A percentile compares a stretch with the other conserved stretches of the same genome.
Conservation (phyloP, 23 tunicate species). For the Diplosoma virens region DNA sequence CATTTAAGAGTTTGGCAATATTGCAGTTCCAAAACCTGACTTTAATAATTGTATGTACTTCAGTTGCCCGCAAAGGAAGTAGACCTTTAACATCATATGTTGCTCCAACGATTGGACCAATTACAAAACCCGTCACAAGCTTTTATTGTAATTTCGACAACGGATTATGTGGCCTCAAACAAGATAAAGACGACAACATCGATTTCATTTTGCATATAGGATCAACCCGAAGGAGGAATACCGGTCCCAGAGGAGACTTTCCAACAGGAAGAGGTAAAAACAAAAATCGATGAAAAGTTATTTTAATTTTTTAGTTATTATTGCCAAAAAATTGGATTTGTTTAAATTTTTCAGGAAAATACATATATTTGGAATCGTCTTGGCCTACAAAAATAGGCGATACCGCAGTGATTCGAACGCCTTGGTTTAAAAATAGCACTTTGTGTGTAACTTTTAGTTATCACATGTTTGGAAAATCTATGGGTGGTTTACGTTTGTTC, state of each 20-base stretch:
- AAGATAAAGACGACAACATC: neutral
- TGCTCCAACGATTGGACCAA: neutral
- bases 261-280: neutral
- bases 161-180: neutral
- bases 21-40: too few species aligned
- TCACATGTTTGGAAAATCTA: conserved; percentile 73
- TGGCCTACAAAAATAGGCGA: neutral
- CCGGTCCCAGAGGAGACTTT: neutral
- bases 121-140: neutral
- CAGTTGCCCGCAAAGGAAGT: too few species aligned
- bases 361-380: neutral
- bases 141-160: neutral
- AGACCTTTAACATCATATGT: too few species aligned
- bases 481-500: conserved; percentile 81
- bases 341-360: neutral
- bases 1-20: too few species aligned
- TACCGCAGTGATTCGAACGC: neutral
- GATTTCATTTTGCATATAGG: neutral
- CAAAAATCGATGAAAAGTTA: too few species aligned
- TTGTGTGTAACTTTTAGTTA: conserved; percentile 58
- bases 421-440: neutral
- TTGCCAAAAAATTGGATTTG: neutral
- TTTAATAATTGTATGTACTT: too few species aligned
- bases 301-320: neutral
- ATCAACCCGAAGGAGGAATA: neutral